Base-by-base conservation (phyloP, 2,888 invertebrate genomes). In the Cancer borealis region DNA sequence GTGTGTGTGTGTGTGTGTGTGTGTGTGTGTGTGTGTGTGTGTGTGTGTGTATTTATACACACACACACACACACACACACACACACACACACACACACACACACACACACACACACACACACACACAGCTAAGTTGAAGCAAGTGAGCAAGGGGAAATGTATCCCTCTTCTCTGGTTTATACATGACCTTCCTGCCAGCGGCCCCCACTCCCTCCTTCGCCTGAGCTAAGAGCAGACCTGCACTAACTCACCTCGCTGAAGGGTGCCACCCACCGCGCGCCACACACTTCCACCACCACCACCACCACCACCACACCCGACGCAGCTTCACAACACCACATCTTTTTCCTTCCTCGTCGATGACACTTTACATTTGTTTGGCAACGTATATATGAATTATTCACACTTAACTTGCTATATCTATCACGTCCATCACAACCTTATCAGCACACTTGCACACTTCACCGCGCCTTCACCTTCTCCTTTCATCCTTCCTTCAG, bases 151-250 rank as follows among this genome's bases (percentile, higher is more conserved):
- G 79, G 79, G 79, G 79, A 73, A 79, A 79, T 30, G 79, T 79
- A 26, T 79, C 79, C 79, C 79, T 79, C 30, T 79, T 30, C 30
- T 79, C 79, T 79, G 79, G 79, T 79, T 79, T 79, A 79, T 79
- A 79, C 79, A 49, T 88, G 88, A 47, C 47, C 46, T n/a, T 46
- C 26, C 73, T 91, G 91, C 91, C 91, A 54, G 54, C 30, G 30
- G 30, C 54, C 46, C 46, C 39, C 73, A n/a, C 39, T 73, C 45
- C 45, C 73, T 66, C 91, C 73, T 39, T 30, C 73, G 4, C 91
- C 73, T n/a, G 30, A 47, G 84, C 87, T 79, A 49, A 91, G 91
- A 91, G 60, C 91, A 60, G 91, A 91, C 91, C 91, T 91, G 91
- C 91, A 91, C 91, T 90, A 49, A 49, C 91, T 66, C 91, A 91